Evolutionary conservation across 1,140 invertebrate species (phyloP), one percentile per base, ranked within the genome.

Genomic region (Drosophila pachea): DNA sequence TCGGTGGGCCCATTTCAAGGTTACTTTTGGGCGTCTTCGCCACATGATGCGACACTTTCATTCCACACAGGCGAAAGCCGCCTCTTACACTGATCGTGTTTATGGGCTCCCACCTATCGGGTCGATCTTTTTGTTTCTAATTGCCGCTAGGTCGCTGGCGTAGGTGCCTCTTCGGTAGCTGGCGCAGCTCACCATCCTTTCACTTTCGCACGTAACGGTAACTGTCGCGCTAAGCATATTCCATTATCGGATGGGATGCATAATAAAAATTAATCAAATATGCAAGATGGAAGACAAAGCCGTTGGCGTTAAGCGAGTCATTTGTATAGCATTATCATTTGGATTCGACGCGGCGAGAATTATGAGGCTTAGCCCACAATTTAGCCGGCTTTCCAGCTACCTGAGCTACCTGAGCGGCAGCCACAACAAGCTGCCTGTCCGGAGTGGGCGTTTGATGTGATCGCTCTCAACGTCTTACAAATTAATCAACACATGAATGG

Each of bases 401-500:
- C 40, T 43, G 0, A 5, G 40, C 55, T 67, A 67, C 63, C 68
- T 67, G 36, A 71, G 36, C 42, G 36, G 35, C 63, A 22, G 22
- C 22, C 22, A 60, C 38, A 70, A 66, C 45, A 40, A 38, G 12
- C 16, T 59, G 48, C 47, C 47, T 36, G 42, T 22, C 22, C 22
- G 22, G 32, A 38, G 79, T 84, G 76, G 78, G 78, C 73, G 79
- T 84, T 52, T 58, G 48, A 55, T 74, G 22, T 12, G 38, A 42
- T 55, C 71, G 78, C 40, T 72, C 43, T 72, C 75, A 82, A 75
- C 61, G 68, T 84, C 42, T 74, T 73, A 83, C 79, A 86, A 83
- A 83, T 83, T 83, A 83, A 83, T 83, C 76, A 79, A 79, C 76
- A 86, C 76, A 43, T 67, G 76, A 86, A 78, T 68, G 75, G 61